Conservation (phyloP, 2,888 invertebrate genomes). For the Aspidapion aeneum region DNA sequence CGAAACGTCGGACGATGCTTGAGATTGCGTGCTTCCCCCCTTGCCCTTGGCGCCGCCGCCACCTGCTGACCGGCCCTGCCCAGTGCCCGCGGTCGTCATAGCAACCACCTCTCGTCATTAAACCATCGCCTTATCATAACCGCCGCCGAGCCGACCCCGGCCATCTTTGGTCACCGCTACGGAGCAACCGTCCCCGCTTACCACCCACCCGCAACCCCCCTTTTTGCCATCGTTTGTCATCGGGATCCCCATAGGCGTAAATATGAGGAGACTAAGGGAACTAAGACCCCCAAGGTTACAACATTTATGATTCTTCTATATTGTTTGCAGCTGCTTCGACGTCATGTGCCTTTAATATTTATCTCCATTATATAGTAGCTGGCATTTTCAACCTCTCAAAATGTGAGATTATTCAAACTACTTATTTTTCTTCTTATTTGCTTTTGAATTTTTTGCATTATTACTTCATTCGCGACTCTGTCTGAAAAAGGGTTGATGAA, state of each 20-base stretch:
- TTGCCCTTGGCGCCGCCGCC: conserved; percentile 40
- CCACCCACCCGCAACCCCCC: conserved; percentile 21
- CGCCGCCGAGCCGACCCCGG: conserved; percentile 49
- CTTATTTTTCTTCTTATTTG: too few species aligned
- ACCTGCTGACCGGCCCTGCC: conserved; percentile 50
- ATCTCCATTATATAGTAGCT: too few species aligned
- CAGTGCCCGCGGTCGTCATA: conserved; percentile 52
- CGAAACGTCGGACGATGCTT: conserved; percentile 39
- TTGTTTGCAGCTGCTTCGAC: too few species aligned
- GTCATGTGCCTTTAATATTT: too few species aligned
- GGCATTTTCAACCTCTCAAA: too few species aligned
- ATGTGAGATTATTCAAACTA: too few species aligned
- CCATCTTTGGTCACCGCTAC: conserved; percentile 49
- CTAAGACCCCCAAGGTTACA: too few species aligned
- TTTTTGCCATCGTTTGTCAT: conserved; percentile 32
- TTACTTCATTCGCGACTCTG: too few species aligned
- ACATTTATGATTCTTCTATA: too few species aligned
- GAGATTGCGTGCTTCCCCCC: conserved; percentile 48
- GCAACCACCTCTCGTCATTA: conserved; percentile 54
- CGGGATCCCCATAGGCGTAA: conserved; percentile 11
- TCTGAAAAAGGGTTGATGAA: too few species aligned
- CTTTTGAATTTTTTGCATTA: too few species aligned
- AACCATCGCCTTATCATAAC: conserved; percentile 57
- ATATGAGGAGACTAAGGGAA: background rate
- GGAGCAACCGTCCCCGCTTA: conserved; percentile 6